Base-by-base conservation (phyloP, 2,888 invertebrate species). In the Dryadula phaetusa region DNA sequence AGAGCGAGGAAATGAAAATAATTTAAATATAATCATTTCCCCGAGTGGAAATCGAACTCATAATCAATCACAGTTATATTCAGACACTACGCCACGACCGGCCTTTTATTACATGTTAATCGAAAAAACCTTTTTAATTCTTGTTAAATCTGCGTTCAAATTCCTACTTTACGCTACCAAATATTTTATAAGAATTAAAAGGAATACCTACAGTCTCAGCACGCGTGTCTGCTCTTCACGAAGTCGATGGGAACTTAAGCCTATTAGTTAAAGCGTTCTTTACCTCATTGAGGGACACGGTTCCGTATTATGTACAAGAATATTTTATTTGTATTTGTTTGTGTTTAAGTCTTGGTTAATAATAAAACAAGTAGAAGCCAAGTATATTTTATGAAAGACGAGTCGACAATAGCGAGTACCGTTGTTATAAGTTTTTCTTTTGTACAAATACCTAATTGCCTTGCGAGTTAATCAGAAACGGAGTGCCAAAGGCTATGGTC, bases 271-370 rank as follows among this genome's bases (percentile, higher is more conserved):
- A 56, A 56, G 46, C 54, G 54, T 54, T 56, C 64, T 47, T 46
- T 34, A 46, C 56, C 22, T 56, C 32, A 56, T 46, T 64, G 46
- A 25, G 37, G 32, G 32, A 14, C 20, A 60, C 71, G 76, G 76
- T 75, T 77, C 82, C 83, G 83, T 77, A 79, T 77, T 75, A 73
- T 74, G 70, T 74, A 75, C 73, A 74, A 72, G 44, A 54, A 71
- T 75, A 75, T n/a, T n/a, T n/a, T n/a, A n/a, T n/a, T n/a, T n/a
- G n/a, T n/a, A n/a, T 76, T 75, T 66, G 62, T 71, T 72, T 69
- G 37, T 63, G 65, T 44, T 60, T 56, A 47, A 54, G 40, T 12
- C 40, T 56, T 22, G 12, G 40, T 49, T 62, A 66, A 62, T 66
- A 66, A 66, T 66, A 56, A 62, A 62, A 49, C 62, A 40, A 49